Percentiles rank a stretch among this genome's conserved stretches.
These are phyloP conservation scores for Microctonus hyperodae DNA, from an alignment of 2,888 invertebrate species.

Conservation along the genomic window DNA sequence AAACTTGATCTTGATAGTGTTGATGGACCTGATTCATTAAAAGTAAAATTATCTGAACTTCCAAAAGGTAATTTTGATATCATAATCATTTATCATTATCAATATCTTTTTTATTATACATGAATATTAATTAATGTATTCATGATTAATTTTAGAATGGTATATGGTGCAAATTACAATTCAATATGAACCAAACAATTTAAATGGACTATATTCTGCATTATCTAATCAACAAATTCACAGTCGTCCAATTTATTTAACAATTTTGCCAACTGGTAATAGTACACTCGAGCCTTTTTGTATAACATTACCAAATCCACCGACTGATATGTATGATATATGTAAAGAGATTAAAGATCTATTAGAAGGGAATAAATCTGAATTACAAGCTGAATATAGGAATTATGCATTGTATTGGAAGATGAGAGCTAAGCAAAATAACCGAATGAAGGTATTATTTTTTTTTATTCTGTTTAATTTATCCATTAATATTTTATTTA, in stretches of 20 bases:
- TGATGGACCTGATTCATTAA: conserved; percentile 37
- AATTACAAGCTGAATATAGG: conserved; percentile 49
- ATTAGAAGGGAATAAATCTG: conserved; percentile 48
- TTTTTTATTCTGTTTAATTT: too few species aligned
- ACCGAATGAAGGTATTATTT: conserved; percentile 55
- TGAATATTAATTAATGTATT: not conserved
- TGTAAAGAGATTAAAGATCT: conserved; percentile 52
- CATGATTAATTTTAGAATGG: conserved; percentile 54
- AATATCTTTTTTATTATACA: not conserved
- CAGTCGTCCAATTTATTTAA: conserved; percentile 52
- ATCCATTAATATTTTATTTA: conserved; percentile 11
- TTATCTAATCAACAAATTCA: not conserved
- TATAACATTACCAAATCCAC: conserved; percentile 52
- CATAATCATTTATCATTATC: too few species aligned
- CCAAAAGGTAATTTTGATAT: conserved; percentile 50
- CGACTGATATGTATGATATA: conserved; percentile 49
- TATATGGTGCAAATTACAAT: conserved; percentile 56
- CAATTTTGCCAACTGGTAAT: conserved; percentile 53
- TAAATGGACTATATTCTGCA: conserved; percentile 3
- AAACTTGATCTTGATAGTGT: conserved; percentile 32
- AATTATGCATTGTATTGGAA: conserved; percentile 54
- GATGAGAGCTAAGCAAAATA: conserved; percentile 56
- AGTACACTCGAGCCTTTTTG: conserved; percentile 50
- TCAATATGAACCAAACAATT: conserved; percentile 43
- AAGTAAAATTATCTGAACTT: conserved; percentile 46